These are phyloP conservation scores for Diprion similis DNA, from an alignment of 1,140 invertebrate genomes.

Conservation along the genomic window DNA sequence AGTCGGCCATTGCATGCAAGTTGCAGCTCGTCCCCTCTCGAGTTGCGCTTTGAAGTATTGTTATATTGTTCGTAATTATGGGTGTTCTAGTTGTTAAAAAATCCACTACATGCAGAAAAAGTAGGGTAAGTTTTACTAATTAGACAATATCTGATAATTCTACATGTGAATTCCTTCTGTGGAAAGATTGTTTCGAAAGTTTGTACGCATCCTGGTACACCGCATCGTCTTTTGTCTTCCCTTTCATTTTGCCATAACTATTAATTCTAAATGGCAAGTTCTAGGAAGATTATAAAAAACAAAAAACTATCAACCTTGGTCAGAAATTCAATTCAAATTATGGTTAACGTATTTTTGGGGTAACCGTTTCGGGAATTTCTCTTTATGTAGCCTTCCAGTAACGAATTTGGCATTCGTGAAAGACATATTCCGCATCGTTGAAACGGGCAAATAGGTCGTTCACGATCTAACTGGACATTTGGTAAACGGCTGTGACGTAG, in stretches of 20 bases:
- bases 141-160: neutral
- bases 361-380: too few relatives aligned
- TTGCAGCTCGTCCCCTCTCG: too few relatives aligned
- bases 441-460: too few relatives aligned
- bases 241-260: neutral
- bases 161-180: neutral
- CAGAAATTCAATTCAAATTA: too few relatives aligned
- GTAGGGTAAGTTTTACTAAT: conserved; percentile 30
- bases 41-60: too few relatives aligned
- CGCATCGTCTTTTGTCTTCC: conserved; percentile 12
- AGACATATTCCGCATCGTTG: too few relatives aligned
- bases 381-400: too few relatives aligned
- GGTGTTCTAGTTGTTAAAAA: conserved; percentile 25
- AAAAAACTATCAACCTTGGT: neutral
- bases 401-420: too few relatives aligned
- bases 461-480: too few relatives aligned
- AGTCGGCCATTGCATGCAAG: too few relatives aligned
- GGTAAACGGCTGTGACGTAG: too few relatives aligned
- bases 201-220: neutral
- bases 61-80: conserved; percentile 27
- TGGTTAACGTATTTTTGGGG: too few relatives aligned
- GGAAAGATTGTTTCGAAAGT: neutral
- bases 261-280: neutral
- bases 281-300: neutral
- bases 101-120: conserved; percentile 33